These are phyloP conservation scores for Timema podura DNA, from an alignment of 2,888 invertebrate genomes.

Conservation along the genomic window DNA sequence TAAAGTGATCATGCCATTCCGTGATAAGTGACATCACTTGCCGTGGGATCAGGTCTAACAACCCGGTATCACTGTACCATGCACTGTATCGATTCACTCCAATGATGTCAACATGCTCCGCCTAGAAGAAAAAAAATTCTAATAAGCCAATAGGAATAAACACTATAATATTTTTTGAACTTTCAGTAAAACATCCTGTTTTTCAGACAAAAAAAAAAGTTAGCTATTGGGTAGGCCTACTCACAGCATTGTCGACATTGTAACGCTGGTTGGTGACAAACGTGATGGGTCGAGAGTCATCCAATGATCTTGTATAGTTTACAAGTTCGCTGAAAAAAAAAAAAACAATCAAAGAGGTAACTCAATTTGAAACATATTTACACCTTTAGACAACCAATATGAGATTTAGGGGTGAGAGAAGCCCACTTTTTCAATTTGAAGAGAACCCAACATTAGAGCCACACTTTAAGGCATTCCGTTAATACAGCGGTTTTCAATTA, in stretches of 20 bases:
- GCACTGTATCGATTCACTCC: slow-evolving; percentile 58
- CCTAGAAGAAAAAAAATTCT: slow-evolving; percentile 38
- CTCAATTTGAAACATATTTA: no score
- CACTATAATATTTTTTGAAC: no score
- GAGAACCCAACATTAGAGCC: no score
- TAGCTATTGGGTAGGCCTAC: slow-evolving; percentile 22
- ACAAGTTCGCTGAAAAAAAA: slow-evolving; percentile 42
- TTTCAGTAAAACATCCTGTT: no score
- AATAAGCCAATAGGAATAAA: no score
- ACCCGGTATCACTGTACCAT: slow-evolving; percentile 56
- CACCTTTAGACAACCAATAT: no score
- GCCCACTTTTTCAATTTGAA: no score
- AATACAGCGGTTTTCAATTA: no score
- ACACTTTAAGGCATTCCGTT: no score
- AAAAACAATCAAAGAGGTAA: neutral
- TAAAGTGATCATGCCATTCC: slow-evolving; percentile 47
- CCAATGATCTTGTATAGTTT: slow-evolving; percentile 43
- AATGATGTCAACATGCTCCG: slow-evolving; percentile 52
- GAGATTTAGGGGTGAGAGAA: no score
- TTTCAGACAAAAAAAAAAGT: slow-evolving; percentile 13
- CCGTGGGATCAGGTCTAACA: slow-evolving; percentile 48
- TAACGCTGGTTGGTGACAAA: slow-evolving; percentile 41
- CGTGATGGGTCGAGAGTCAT: slow-evolving; percentile 50
- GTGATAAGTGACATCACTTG: slow-evolving; percentile 46
- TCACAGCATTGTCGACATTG: slow-evolving; percentile 42